Evolutionary conservation across 1,140 invertebrate species (phyloP).

Genomic region (Polyergus mexicanus): DNA sequence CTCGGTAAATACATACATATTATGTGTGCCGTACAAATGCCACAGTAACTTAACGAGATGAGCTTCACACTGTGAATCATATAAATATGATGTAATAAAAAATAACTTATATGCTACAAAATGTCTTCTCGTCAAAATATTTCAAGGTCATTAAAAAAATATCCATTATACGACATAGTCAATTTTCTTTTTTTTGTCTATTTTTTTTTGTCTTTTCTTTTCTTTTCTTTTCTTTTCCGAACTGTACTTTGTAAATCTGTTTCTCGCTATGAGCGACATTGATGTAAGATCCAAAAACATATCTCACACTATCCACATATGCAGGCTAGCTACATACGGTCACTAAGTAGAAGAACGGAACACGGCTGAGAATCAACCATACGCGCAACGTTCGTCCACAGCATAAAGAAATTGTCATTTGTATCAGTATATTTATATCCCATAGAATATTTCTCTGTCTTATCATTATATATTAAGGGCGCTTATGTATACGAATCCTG

Average conservation of each 20-base stretch:
- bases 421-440: conserved; percentile 34
- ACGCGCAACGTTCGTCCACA: conserved; percentile 73
- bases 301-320: conserved; percentile 65
- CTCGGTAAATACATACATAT: conserved; percentile 35
- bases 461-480: conserved; percentile 49
- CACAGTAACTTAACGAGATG: conserved; percentile 65
- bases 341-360: conserved; percentile 77
- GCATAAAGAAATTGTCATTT: conserved; percentile 72
- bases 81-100: conserved; percentile 74
- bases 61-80: conserved; percentile 61
- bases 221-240: conserved; percentile 36
- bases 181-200: conserved; percentile 52
- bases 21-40: conserved; percentile 22
- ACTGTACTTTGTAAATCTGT: conserved; percentile 66
- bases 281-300: conserved; percentile 71
- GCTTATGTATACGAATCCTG: conserved; percentile 37
- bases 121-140: conserved; percentile 71
- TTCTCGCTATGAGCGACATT: conserved; percentile 61
- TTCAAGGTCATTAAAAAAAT: conserved; percentile 74
- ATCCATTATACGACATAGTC: conserved; percentile 68
- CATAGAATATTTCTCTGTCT: conserved; percentile 13
- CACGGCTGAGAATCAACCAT: conserved; percentile 74
- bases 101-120: conserved; percentile 71
- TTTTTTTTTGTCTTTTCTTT: neutral
- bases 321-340: conserved; percentile 68